A percentile compares a stretch with the other conserved stretches of the same genome.
These are phyloP conservation scores for Zophobas atratus DNA, from an alignment of 1,140 invertebrate genomes.

Conservation along the genomic window DNA sequence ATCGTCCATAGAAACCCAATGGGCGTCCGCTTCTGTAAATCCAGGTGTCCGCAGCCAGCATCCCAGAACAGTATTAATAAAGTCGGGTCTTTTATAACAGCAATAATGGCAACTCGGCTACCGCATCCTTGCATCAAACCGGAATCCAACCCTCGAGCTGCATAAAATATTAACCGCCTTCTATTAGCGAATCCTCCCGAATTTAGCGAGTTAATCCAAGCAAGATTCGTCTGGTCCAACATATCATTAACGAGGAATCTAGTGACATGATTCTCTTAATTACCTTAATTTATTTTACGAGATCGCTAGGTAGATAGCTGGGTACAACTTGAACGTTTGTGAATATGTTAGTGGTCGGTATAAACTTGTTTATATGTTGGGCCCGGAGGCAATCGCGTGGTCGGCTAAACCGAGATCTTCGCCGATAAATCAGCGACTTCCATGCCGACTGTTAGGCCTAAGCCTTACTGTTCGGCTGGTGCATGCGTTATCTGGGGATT, in stretches of 20 bases:
- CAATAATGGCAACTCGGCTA: background rate
- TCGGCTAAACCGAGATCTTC: slow-evolving; percentile 54
- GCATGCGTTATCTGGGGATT: slow-evolving; percentile 51
- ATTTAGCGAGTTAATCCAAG: slow-evolving; percentile 47
- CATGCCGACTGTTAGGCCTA: slow-evolving; percentile 50
- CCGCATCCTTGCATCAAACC: slow-evolving; percentile 8
- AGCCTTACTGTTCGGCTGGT: slow-evolving; percentile 15
- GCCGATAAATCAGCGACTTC: slow-evolving; percentile 57
- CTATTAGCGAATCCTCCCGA: slow-evolving; percentile 32
- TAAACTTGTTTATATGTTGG: slow-evolving; percentile 60
- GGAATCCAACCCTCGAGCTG: slow-evolving; percentile 11
- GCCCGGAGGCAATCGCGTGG: slow-evolving; percentile 59
- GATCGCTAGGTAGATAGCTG: slow-evolving; percentile 59
- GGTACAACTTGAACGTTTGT: slow-evolving; percentile 57
- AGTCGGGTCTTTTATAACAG: slow-evolving; percentile 16
- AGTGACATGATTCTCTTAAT: slow-evolving; percentile 67
- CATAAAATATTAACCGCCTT: background rate
- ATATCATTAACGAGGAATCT: slow-evolving; percentile 67
- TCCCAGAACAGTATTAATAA: slow-evolving; percentile 26
- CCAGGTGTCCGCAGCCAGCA: slow-evolving; percentile 18
- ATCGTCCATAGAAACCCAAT: slow-evolving; percentile 11
- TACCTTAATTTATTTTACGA: slow-evolving; percentile 66
- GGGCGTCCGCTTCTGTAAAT: slow-evolving; percentile 29
- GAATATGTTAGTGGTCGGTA: slow-evolving; percentile 58
- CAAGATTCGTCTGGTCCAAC: slow-evolving; percentile 63